Evolutionary conservation across 2,113 vertebrate species (phyloP), one percentile per base, ranked within the genome.

Genomic region (Onychostruthus taczanowskii): DNA sequence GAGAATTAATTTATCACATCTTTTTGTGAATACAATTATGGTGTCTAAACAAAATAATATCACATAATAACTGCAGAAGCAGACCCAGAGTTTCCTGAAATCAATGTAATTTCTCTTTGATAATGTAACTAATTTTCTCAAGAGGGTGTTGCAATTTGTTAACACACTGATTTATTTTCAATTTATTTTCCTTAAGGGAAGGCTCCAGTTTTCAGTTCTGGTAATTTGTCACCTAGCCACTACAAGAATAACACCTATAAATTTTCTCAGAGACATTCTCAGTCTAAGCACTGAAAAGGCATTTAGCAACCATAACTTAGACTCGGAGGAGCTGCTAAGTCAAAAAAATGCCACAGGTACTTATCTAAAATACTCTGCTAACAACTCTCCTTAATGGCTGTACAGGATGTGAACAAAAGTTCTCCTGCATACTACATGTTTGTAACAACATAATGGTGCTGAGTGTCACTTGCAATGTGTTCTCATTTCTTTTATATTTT

Each of bases 101-200:
- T 39, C 39, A 84, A 14, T 46, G 46, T 35, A 87, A 49, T 92
- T 87, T 84, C 15, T 88, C 53, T 93, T 87, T 75, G 66, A 92
- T 88, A 92, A 19, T 1, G 1, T 87, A 95, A 72, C 59, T 95
- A 84, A 78, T 88, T 96, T 96, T 96, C 90, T 93, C 82, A 86
- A 73, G 43, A 76, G 47, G 5, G 5, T 69, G 52, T 75, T 87
- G 52, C 22, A n/a, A 75, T 96, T 94, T 94, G n/a, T 79, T 97
- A 93, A 55, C 41, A 90, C 12, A 18, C n/a, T 81, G 84, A 84
- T 94, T 93, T 94, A 64, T 90, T 93, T 91, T 95, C 37, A 24
- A 81, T 93, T 93, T 94, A 78, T 90, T 91, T 92, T 95, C 73
- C 61, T 77, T 64, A 66, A 81, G 46, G 30, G 47, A 76, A 94